Conservation (phyloP, 2,888 invertebrate genomes). For the Drosophila kambysellisi region DNA sequence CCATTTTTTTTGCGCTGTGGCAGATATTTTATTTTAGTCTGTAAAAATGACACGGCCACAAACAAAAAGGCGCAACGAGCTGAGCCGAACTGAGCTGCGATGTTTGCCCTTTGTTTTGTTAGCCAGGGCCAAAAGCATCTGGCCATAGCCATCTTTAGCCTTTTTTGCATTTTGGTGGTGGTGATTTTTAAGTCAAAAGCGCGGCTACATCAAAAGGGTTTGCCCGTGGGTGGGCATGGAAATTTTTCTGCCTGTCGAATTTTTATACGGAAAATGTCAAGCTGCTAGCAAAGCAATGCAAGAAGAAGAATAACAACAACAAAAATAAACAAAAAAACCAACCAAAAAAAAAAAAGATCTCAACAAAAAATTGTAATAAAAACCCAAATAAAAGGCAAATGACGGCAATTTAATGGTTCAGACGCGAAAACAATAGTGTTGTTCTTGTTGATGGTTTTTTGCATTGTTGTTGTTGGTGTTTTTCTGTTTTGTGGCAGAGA, state of each 20-base stretch:
- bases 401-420: constrained; percentile 76
- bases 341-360: not conserved
- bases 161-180: constrained; percentile 37
- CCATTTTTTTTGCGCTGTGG: constrained; percentile 62
- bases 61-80: constrained; percentile 60
- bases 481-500: constrained; percentile 38
- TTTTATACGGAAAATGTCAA: constrained; percentile 80
- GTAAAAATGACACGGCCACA: constrained; percentile 82
- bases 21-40: constrained; percentile 82
- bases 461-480: constrained; percentile 31
- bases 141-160: constrained; percentile 53
- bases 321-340: constrained; percentile 2
- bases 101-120: constrained; percentile 71
- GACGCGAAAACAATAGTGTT: constrained; percentile 69
- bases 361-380: constrained; percentile 59
- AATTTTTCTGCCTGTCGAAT: constrained; percentile 77
- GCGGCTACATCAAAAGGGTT: constrained; percentile 78
- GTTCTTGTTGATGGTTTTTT: constrained; percentile 31
- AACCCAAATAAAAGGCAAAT: constrained; percentile 72
- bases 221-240: constrained; percentile 65
- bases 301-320: constrained; percentile 3
- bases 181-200: constrained; percentile 74
- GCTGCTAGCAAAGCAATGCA: constrained; percentile 37
- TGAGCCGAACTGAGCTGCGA: constrained; percentile 9
- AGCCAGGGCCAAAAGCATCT: constrained; percentile 60